Conservation (phyloP, 2,888 invertebrate genomes). For the Acrocera orbiculus region DNA sequence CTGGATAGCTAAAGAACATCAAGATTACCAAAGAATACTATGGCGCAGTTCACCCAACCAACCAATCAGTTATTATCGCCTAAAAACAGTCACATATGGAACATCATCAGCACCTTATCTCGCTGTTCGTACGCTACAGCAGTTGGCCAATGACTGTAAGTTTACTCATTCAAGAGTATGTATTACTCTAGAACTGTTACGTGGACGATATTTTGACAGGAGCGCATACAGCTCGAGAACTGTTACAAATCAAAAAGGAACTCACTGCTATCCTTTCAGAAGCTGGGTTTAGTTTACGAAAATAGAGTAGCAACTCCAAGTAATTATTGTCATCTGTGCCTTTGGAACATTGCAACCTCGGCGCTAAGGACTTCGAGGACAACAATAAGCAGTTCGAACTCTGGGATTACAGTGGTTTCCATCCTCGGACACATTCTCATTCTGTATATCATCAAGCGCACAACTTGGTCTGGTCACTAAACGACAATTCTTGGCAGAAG, state of each 20-base stretch:
- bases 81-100: slow-evolving; percentile 5
- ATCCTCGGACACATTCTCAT: not conserved
- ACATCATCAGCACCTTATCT: slow-evolving; percentile 3
- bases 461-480: slow-evolving; percentile 11
- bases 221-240: not conserved
- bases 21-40: not conserved
- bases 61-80: not conserved
- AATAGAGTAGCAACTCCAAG: not conserved
- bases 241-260: not conserved
- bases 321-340: not conserved
- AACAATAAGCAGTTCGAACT: not conserved
- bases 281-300: not conserved
- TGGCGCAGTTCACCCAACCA: not conserved
- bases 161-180: slow-evolving; percentile 3
- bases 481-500: slow-evolving; percentile 12
- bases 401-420: not conserved
- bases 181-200: slow-evolving; percentile 3
- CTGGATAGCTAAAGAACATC: not conserved
- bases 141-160: not conserved
- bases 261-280: not conserved
- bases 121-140: not conserved
- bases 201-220: slow-evolving; percentile 7
- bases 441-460: slow-evolving; percentile 2
- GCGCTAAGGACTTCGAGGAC: not conserved
- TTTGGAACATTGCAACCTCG: not conserved